phyloP scores from a whole-genome alignment of 2,113 vertebrate species.

The Prochilodus magdalenae region DNA sequence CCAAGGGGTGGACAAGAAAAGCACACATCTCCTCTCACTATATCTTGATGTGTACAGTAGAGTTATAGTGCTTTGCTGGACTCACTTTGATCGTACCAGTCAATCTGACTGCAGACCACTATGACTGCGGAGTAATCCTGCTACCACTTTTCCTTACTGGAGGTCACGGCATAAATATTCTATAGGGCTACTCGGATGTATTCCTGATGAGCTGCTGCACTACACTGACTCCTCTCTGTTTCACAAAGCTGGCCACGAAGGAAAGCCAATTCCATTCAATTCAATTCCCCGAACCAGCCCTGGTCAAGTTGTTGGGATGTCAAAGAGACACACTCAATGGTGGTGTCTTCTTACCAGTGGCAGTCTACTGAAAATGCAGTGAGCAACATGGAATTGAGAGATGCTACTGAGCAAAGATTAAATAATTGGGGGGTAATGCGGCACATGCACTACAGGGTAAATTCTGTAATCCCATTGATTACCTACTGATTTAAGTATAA shows the following conservation, averaged over 20 bases:
- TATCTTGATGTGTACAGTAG: neutral
- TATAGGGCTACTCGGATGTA: constrained; percentile 33
- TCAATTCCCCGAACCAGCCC: constrained; percentile 2
- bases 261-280: constrained; percentile 19
- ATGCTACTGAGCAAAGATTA: constrained; percentile 20
- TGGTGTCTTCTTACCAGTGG: neutral
- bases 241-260: constrained; percentile 19
- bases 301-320: neutral
- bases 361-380: neutral
- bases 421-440: too few species aligned
- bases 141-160: constrained; percentile 26
- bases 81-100: neutral
- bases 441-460: too few species aligned
- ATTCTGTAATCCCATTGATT: too few species aligned
- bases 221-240: constrained; percentile 45
- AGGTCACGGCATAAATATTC: constrained; percentile 51
- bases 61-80: constrained; percentile 1
- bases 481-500: too few species aligned
- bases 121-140: neutral
- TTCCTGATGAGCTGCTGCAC: constrained; percentile 46
- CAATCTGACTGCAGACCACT: neutral
- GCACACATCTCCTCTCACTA: constrained; percentile 13
- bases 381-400: neutral
- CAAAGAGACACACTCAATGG: neutral
- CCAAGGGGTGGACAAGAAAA: constrained; percentile 37